phyloP scores from a whole-genome alignment of 2,888 invertebrate species.

The Tromatobia lineatoria region DNA sequence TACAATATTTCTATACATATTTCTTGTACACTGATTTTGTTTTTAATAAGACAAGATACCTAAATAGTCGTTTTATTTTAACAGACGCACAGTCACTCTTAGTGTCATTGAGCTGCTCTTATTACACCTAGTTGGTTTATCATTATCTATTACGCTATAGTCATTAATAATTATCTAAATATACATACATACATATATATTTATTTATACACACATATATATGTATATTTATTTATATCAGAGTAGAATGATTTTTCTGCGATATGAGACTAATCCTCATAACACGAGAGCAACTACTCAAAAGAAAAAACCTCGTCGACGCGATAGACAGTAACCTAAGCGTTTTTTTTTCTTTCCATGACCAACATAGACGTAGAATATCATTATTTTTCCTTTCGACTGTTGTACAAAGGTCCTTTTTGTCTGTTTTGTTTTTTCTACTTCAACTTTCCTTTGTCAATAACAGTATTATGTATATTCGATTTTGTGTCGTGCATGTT shows the following conservation, averaged over 20 bases:
- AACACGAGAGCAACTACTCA: constrained; percentile 58
- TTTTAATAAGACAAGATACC: constrained; percentile 76
- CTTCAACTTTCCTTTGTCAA: not conserved
- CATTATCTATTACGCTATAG: constrained; percentile 74
- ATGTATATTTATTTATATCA: constrained; percentile 48
- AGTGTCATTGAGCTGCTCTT: constrained; percentile 84
- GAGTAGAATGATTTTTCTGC: constrained; percentile 59
- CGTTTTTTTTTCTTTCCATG: too few species aligned
- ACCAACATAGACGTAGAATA: too few species aligned
- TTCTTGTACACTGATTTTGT: constrained; percentile 78
- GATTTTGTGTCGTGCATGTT: constrained; percentile 1
- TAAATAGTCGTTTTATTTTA: constrained; percentile 77
- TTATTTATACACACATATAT: constrained; percentile 30
- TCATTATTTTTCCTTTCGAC: too few species aligned
- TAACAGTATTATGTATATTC: not conserved
- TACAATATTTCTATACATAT: constrained; percentile 80
- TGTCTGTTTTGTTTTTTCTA: too few species aligned
- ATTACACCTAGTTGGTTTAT: constrained; percentile 79
- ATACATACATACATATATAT: constrained; percentile 72
- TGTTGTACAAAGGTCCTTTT: too few species aligned
- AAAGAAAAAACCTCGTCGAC: too few species aligned
- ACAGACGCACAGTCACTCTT: constrained; percentile 80
- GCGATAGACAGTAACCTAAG: too few species aligned
- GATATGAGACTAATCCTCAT: constrained; percentile 54
- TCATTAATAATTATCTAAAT: constrained; percentile 76